Evolutionary conservation across 2,888 invertebrate species (phyloP).

Genomic region (Drosophila infuscata): DNA sequence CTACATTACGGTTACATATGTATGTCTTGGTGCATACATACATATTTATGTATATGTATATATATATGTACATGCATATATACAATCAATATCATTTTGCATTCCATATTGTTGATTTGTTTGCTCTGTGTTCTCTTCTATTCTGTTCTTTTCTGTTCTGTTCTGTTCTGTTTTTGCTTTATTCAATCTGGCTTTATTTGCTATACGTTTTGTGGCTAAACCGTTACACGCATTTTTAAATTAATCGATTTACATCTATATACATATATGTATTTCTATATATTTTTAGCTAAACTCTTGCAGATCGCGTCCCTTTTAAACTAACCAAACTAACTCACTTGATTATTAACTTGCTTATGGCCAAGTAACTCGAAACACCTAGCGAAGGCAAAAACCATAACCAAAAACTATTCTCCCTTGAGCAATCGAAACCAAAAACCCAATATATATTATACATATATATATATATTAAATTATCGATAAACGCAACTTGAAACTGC

Average conservation of each 20-base stretch:
- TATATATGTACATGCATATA: not conserved
- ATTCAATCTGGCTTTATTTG: constrained; percentile 24
- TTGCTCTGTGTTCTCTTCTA: constrained; percentile 16
- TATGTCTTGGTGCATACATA: not conserved
- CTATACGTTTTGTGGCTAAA: constrained; percentile 50
- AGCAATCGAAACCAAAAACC: constrained; percentile 39
- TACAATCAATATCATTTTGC: constrained; percentile 7
- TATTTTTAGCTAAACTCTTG: constrained; percentile 82
- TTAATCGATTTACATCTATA: constrained; percentile 65
- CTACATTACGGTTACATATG: not conserved
- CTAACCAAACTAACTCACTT: constrained; percentile 38
- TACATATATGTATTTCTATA: constrained; percentile 65
- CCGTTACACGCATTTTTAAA: constrained; percentile 47
- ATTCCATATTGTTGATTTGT: constrained; percentile 21
- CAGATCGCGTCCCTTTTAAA: constrained; percentile 70
- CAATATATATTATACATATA: constrained; percentile 7
- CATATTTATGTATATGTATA: not conserved
- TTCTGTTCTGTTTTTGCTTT: constrained; percentile 10
- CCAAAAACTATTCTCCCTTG: constrained; percentile 14
- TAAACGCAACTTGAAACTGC: constrained; percentile 28
- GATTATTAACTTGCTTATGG: constrained; percentile 24
- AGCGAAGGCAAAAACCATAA: constrained; percentile 29
- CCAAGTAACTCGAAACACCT: constrained; percentile 25
- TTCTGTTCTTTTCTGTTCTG: constrained; percentile 5
- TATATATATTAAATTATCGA: constrained; percentile 22